A percentile compares a stretch with the other conserved stretches of the same genome.
phyloP scores from a whole-genome alignment of 2,888 invertebrate genomes.

The Monochamus alternatus region DNA sequence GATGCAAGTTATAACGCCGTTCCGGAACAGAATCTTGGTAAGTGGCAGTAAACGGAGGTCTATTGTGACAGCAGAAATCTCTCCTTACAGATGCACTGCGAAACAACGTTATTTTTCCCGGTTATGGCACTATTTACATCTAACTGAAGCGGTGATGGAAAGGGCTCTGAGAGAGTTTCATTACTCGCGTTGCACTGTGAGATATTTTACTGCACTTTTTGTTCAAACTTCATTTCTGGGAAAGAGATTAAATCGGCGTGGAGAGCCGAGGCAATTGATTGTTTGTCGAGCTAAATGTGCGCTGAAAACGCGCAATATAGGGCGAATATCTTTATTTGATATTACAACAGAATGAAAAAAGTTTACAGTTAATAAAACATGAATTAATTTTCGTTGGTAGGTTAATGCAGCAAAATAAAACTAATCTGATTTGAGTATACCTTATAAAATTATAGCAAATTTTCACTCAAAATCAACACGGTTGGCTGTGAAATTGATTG shows the following conservation, averaged over 20 bases:
- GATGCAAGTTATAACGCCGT: constrained; percentile 44
- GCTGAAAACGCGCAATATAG: too few relatives aligned
- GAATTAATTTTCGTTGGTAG: too few relatives aligned
- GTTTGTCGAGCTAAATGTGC: too few relatives aligned
- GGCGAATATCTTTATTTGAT: too few relatives aligned
- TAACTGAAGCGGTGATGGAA: constrained; percentile 18
- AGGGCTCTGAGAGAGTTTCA: constrained; percentile 5
- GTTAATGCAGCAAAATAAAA: too few relatives aligned
- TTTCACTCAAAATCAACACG: too few relatives aligned
- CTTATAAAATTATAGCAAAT: too few relatives aligned
- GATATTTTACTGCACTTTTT: constrained; percentile 14
- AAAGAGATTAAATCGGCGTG: not conserved
- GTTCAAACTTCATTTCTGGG: constrained; percentile 6
- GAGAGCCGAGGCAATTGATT: too few relatives aligned
- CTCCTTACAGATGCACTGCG: constrained; percentile 26
- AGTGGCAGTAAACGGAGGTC: constrained; percentile 40
- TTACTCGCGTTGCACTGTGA: constrained; percentile 8
- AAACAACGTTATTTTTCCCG: constrained; percentile 17
- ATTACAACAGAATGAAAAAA: too few relatives aligned
- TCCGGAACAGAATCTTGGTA: constrained; percentile 38
- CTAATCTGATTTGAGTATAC: too few relatives aligned
- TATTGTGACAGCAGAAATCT: constrained; percentile 38
- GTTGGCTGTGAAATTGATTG: too few relatives aligned
- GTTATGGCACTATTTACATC: constrained; percentile 19
- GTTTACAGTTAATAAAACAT: too few relatives aligned